Base-by-base conservation (phyloP, 2,888 invertebrate species). In the Eupelmus urozonus region DNA sequence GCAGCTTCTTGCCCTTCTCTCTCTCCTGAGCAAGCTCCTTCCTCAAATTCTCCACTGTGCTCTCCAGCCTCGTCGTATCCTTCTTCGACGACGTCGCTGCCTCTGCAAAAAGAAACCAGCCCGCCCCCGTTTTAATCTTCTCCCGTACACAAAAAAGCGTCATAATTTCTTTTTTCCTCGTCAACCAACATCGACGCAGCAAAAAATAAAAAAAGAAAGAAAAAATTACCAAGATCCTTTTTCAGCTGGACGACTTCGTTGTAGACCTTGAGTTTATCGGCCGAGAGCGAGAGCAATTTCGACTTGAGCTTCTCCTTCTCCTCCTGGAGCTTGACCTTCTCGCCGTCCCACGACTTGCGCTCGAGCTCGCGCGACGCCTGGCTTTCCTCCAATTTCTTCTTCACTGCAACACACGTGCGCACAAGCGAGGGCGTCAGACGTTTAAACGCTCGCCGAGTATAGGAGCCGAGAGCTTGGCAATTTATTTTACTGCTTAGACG, bases 1-100 rank as follows among this genome's bases (percentile, higher is more conserved):
- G 93, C 45, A 94, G 85, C 83, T 92, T 92, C 63, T 92, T 92
- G 72, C 91, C 90, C 87, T 92, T 93, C 83, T 93, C 94, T 81
- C 93, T 93, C 87, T 94, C 93, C 57, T 84, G 82, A n/a, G 84
- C 81, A 16, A 89, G 82, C 71, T 89, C 89, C 40, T 90, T 90
- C 82, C 92, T 92, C 81, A 95, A 90, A 82, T 94, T 93, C 80
- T 91, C 92, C 86, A 94, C 93, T 2, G 93, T 90, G 59, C 92
- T 92, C 85, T 94, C 94, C 83, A 94, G 91, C 88, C 92, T 94
- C 23, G 84, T 83, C 57, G 82, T 82, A 77, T 88, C 86, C 78
- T 85, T 88, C 55, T 88, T 89, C 55, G 93, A 92, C 5, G 91
- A 90, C 57, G 90, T 90, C 55, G 91, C 91, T 71, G 90, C 90